Conservation (phyloP, 2,113 vertebrate genomes). For the Larimichthys crocea region DNA sequence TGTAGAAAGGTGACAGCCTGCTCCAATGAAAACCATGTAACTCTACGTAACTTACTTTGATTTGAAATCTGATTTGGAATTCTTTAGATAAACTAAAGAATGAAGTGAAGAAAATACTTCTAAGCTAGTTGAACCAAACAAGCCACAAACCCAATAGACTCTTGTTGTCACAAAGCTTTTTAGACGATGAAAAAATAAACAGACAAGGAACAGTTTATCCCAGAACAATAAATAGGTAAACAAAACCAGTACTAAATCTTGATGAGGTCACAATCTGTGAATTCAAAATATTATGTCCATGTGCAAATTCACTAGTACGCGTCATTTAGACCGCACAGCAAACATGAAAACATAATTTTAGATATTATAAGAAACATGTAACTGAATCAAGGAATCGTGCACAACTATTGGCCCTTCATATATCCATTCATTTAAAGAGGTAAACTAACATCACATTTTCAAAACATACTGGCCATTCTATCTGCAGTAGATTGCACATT, state of each 20-base stretch:
- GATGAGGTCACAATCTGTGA: not conserved
- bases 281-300: not conserved
- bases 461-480: not conserved
- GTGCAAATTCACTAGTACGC: not conserved
- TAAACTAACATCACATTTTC: not conserved
- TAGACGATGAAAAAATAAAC: not conserved
- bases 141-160: not conserved
- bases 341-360: not conserved
- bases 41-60: not conserved
- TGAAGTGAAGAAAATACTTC: not conserved
- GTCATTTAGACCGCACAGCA: not conserved
- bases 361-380: not conserved
- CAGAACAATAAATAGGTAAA: not conserved
- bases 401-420: not conserved
- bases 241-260: not conserved
- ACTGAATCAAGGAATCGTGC: not conserved
- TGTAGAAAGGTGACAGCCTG: slow-evolving; percentile 6
- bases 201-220: not conserved
- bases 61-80: not conserved
- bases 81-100: not conserved
- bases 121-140: not conserved
- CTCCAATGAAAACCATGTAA: not conserved
- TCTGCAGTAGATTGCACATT: not conserved
- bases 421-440: not conserved
- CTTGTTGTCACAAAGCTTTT: not conserved